A percentile compares a stretch with the other conserved stretches of the same genome.
Conservation (phyloP, 2,797 vertebrate species). For the Odontamblyopus lacepedii region DNA sequence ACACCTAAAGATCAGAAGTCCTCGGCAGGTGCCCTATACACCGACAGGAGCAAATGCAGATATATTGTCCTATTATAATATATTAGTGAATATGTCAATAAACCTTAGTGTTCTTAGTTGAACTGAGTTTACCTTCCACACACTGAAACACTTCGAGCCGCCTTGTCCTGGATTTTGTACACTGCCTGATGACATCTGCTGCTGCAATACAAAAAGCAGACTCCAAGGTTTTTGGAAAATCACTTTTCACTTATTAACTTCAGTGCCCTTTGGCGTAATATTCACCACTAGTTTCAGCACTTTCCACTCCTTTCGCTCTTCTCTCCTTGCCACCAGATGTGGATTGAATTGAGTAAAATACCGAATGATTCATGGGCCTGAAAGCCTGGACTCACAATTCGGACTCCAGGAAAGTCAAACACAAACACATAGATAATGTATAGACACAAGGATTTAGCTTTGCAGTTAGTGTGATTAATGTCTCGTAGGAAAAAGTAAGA, state of each 20-base stretch:
- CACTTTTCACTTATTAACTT: constrained; percentile 29
- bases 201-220: constrained; percentile 50
- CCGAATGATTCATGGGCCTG: constrained; percentile 48
- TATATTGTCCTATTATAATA: no score
- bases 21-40: no score
- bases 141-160: background rate
- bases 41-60: no score
- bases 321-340: constrained; percentile 60
- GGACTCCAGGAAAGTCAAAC: constrained; percentile 23
- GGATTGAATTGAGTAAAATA: constrained; percentile 50
- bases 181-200: constrained; percentile 15
- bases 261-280: constrained; percentile 44
- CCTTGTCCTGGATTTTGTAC: background rate
- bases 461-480: no score
- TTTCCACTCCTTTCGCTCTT: constrained; percentile 19
- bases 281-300: constrained; percentile 15
- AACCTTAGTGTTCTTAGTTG: no score
- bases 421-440: no score
- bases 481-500: no score
- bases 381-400: constrained; percentile 41
- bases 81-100: no score
- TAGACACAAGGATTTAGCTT: no score
- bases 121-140: no score
- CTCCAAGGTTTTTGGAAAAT: constrained; percentile 30
- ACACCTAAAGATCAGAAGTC: no score